Percentiles rank a stretch among this genome's conserved stretches.
phyloP scores from a whole-genome alignment of 2,113 vertebrate genomes.

The Sebastes schlegelii region DNA sequence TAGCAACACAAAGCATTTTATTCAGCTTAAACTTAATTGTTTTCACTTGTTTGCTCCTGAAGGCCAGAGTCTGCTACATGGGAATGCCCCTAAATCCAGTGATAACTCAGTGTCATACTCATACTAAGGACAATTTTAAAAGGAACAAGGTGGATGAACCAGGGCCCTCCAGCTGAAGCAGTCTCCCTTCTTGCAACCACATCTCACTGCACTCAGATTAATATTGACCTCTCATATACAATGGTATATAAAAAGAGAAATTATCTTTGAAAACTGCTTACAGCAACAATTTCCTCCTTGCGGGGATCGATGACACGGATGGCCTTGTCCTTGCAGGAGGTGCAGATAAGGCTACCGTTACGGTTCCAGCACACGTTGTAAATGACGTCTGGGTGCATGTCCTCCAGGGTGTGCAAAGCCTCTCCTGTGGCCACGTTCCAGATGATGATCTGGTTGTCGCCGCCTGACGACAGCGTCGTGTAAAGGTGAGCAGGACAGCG shows the following conservation, averaged over 20 bases:
- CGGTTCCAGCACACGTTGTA: slow-evolving; percentile 95
- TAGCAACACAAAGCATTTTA: not conserved
- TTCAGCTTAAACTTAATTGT: not conserved
- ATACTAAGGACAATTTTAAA: not conserved
- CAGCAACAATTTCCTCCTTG: slow-evolving; percentile 89
- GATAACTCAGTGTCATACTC: not conserved
- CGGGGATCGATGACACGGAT: slow-evolving; percentile 94
- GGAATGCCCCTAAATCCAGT: not conserved
- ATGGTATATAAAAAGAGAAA: not conserved
- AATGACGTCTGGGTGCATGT: slow-evolving; percentile 96
- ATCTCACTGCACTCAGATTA: not conserved
- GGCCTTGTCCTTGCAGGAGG: slow-evolving; percentile 96
- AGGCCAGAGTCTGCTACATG: too few relatives aligned
- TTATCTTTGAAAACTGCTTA: slow-evolving; percentile 73
- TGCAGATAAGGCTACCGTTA: slow-evolving; percentile 95
- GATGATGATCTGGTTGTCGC: slow-evolving; percentile 93
- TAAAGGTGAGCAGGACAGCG: not conserved
- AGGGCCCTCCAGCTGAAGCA: not conserved
- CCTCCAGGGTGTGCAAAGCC: slow-evolving; percentile 91
- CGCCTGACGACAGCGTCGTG: slow-evolving; percentile 80
- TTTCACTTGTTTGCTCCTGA: not conserved
- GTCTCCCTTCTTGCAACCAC: not conserved
- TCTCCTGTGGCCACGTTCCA: slow-evolving; percentile 97
- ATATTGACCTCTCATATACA: not conserved
- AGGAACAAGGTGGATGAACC: not conserved